phyloP scores from a whole-genome alignment of 2,888 invertebrate species.

The Achlya flavicornis region DNA sequence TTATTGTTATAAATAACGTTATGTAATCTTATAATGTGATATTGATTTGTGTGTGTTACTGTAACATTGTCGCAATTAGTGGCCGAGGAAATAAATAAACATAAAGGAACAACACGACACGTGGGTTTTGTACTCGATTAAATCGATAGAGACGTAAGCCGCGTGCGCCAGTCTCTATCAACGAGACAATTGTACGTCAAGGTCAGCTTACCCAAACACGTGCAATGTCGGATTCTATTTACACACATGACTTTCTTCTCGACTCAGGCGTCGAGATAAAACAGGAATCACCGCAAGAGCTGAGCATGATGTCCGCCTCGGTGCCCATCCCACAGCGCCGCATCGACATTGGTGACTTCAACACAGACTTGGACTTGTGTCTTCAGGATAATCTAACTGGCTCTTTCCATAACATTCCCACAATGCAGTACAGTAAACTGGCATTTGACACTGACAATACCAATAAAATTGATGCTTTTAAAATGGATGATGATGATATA shows the following conservation, averaged over 20 bases:
- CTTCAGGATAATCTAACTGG: conserved; percentile 76
- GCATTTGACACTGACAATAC: conserved; percentile 70
- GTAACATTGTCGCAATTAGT: conserved; percentile 15
- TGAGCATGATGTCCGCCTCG: conserved; percentile 81
- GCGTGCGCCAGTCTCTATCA: conserved; percentile 81
- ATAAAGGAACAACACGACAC: conserved; percentile 63
- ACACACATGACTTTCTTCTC: conserved; percentile 85
- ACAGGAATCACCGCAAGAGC: conserved; percentile 83
- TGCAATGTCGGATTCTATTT: conserved; percentile 86
- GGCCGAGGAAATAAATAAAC: conserved; percentile 48
- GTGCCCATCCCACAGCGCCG: conserved; percentile 86
- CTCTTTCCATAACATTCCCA: conserved; percentile 71
- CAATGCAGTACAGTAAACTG: conserved; percentile 69
- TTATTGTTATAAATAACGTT: conserved; percentile 46
- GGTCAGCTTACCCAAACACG: conserved; percentile 79
- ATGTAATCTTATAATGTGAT: conserved; percentile 70
- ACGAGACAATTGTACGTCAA: conserved; percentile 79
- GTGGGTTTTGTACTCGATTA: conserved; percentile 73
- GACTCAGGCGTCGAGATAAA: conserved; percentile 86
- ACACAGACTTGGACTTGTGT: conserved; percentile 82
- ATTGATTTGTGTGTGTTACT: conserved; percentile 40
- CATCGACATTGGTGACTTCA: conserved; percentile 77
- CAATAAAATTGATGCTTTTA: conserved; percentile 85
- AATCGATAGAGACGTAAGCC: conserved; percentile 76
- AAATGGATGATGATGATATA: conserved; percentile 95